Evolutionary conservation across 2,888 invertebrate species (phyloP), one percentile per base, ranked within the genome.

Genomic region (Melinopterus prodromus): DNA sequence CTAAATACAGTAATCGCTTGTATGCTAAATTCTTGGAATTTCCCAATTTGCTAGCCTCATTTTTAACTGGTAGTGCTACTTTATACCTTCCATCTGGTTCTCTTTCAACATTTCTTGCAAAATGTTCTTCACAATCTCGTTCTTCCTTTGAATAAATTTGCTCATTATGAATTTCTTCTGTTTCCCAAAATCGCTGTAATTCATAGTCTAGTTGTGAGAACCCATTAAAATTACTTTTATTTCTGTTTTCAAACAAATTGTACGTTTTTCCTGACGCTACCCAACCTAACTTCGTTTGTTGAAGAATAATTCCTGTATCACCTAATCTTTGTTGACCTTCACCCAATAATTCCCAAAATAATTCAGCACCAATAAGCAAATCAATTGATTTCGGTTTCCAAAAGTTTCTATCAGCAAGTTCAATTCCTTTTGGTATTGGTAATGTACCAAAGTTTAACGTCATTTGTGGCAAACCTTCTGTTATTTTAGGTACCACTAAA

Each of bases 1-100:
- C 84, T 12, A 84, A 70, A n/a, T 70, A 70, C 7, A 76, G 69
- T 78, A 84, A 83, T 35, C 83, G 38, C 15, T 80, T 81, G 6
- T 69, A 72, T 9, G 84, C 83, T n/a, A 70, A 78, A 9, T 76
- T 15, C 70, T 69, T 76, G 7, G 83, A 82, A n/a, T 82, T 78
- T 37, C 83, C 84, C 53, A 84, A 80, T 26, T 77, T 6, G 5
- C 15, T 6, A 37, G 69, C 14, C 2, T 79, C 35, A 1, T 70
- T 15, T 71, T 79, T 77, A 69, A 79, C 36, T 4, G 80, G 78
- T 0, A 78, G 16, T 16, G 69, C 35, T 1, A 78, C 78, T 5
- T 69, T 12, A n/a, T 75, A 80, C 6, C 80, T 26, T 3, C 80
- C 77, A 14, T 71, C 38, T 7, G 9, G 9, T 35, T 76, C 53